phyloP scores from a whole-genome alignment of 2,113 vertebrate genomes.

The Furnarius figulus region DNA sequence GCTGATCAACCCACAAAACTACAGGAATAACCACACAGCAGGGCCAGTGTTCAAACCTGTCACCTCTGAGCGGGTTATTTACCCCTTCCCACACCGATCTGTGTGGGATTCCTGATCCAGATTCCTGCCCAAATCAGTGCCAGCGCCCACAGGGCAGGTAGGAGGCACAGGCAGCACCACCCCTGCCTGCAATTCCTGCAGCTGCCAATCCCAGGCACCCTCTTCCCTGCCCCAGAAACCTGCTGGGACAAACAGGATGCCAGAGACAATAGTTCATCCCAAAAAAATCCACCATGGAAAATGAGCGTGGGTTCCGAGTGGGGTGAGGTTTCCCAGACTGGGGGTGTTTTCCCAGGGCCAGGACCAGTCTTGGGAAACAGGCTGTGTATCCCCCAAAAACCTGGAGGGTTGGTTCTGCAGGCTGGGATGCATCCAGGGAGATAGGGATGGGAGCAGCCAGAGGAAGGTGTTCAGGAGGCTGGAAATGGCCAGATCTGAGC shows the following conservation, averaged over 20 bases:
- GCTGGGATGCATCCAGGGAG: neutral
- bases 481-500: fast-evolving
- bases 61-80: fast-evolving
- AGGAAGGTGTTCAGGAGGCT: neutral
- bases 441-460: fast-evolving
- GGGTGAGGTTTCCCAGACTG: neutral
- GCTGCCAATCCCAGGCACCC: neutral
- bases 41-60: fast-evolving
- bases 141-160: fast-evolving
- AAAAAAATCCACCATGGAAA: neutral
- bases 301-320: fast-evolving
- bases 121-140: neutral
- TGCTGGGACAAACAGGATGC: neutral
- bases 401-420: fast-evolving
- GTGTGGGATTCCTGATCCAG: fast-evolving
- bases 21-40: fast-evolving
- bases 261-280: neutral
- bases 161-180: neutral
- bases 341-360: neutral
- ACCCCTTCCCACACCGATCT: neutral
- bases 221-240: neutral
- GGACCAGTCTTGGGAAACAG: neutral
- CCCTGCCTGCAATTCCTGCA: neutral
- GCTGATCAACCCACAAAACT: fast-evolving
- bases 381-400: fast-evolving